Conservation (phyloP, 2,113 vertebrate genomes). For the Labeo rohita region DNA sequence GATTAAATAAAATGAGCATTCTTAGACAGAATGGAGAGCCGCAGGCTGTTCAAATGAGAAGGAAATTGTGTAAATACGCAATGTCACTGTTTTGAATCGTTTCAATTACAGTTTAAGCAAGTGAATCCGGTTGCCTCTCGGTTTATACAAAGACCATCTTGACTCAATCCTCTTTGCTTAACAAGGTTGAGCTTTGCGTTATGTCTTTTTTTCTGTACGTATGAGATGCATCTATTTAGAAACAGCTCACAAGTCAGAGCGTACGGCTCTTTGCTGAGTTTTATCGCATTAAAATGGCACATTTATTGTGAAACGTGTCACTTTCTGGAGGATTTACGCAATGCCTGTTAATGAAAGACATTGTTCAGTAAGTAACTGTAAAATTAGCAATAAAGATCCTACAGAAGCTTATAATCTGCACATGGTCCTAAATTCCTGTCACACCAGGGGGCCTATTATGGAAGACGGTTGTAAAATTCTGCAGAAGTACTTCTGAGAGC, state of each 20-base stretch:
- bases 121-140: background rate
- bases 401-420: conserved; percentile 27
- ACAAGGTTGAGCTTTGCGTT: background rate
- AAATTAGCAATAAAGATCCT: conserved; percentile 12
- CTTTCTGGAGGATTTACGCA: background rate
- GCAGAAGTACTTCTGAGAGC: conserved; percentile 20
- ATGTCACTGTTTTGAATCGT: background rate
- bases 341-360: background rate
- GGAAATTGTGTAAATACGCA: background rate
- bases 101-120: background rate
- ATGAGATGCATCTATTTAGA: background rate
- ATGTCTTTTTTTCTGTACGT: background rate
- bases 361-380: conserved; percentile 14
- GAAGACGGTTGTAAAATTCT: background rate
- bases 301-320: conserved; percentile 17
- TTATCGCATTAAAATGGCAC: background rate
- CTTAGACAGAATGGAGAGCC: background rate
- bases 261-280: background rate
- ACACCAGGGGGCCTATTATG: conserved; percentile 18
- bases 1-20: background rate
- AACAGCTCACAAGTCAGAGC: background rate
- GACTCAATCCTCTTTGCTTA: background rate
- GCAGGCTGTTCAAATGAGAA: background rate
- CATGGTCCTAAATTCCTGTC: conserved; percentile 17
- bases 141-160: conserved; percentile 27